Evolutionary conservation across 2,113 vertebrate species (phyloP), one percentile per base, ranked within the genome.

Genomic region (Leptosomus discolor): DNA sequence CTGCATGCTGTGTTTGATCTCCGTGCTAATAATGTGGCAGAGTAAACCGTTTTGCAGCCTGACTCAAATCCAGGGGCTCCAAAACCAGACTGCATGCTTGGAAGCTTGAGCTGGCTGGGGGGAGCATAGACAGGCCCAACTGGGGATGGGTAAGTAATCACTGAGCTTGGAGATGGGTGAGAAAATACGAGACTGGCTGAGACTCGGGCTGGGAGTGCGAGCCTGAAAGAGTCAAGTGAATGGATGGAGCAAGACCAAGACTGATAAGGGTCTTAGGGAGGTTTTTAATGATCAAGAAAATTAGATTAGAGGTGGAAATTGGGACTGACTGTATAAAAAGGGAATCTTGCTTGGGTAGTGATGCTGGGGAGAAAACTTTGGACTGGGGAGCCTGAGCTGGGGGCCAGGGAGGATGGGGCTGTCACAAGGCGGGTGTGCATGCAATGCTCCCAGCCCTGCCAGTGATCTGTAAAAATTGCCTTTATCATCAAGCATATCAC

Each of bases 101-200:
- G 76, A 63, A 81, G 41, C 41, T 39, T n/a, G 3, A 79, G 23
- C 79, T 50, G 46, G 15, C 14, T 50, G 23, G 13, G 5, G 22
- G 32, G 5, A 39, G 6, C 5, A 6, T 4, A 74, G 50, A 16
- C 16, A 30, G 30, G 13, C 5, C 0, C 23, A 56, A 10, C 0
- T 23, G 41, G 41, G 12, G 16, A 18, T 11, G 61, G 30, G 45
- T 24, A 37, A 57, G 43, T 18, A 39, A 64, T 4, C 2, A 0
- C 3, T 37, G 79, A 88, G 57, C 32, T 12, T 60, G 41, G 78
- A 36, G 46, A 3, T 61, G 50, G 56, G 41, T 36, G 67, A 11
- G 36, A 41, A 57, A 32, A 22, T 15, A 20, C 7, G 11, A 51
- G 5, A 16, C 23, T 5, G 11, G 13, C 53, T 23, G 64, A 57